Conservation (phyloP, 2,888 invertebrate genomes). For the Melangyna quadrimaculata region DNA sequence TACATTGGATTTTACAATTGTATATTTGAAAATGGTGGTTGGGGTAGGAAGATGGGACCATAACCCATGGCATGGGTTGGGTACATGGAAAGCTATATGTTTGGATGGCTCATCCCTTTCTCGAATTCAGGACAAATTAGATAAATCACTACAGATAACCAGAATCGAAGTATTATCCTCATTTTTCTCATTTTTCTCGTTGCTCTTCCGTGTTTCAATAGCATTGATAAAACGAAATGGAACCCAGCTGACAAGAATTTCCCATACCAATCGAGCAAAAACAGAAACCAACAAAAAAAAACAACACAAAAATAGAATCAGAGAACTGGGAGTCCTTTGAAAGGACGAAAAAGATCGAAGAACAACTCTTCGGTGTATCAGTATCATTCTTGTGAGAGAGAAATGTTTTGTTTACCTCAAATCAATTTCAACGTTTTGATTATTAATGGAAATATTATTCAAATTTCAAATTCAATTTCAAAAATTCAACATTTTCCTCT, state of each 20-base stretch:
- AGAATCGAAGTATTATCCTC: slow-evolving; percentile 56
- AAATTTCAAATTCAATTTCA: slow-evolving; percentile 69
- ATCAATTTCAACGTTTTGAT: slow-evolving; percentile 71
- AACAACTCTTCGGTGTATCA: slow-evolving; percentile 30
- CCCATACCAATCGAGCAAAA: neutral
- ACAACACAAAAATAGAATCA: neutral
- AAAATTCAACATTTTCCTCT: slow-evolving; percentile 52
- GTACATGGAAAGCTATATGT: neutral
- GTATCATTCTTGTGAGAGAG: slow-evolving; percentile 36
- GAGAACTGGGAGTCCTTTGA: neutral
- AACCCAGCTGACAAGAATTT: slow-evolving; percentile 37
- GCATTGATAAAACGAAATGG: slow-evolving; percentile 42
- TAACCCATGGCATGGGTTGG: neutral
- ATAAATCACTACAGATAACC: slow-evolving; percentile 69
- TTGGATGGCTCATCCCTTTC: slow-evolving; percentile 9
- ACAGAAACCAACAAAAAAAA: neutral
- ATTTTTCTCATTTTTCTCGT: slow-evolving; percentile 47
- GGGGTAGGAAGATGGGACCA: neutral
- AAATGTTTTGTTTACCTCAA: slow-evolving; percentile 68
- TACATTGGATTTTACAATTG: slow-evolving; percentile 51
- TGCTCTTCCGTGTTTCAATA: neutral
- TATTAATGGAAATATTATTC: slow-evolving; percentile 72
- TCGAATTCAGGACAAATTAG: slow-evolving; percentile 45
- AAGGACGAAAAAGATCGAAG: slow-evolving; percentile 3
- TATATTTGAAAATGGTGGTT: neutral